phyloP scores from a whole-genome alignment of 2,113 vertebrate genomes.

The Chamaea fasciata region DNA sequence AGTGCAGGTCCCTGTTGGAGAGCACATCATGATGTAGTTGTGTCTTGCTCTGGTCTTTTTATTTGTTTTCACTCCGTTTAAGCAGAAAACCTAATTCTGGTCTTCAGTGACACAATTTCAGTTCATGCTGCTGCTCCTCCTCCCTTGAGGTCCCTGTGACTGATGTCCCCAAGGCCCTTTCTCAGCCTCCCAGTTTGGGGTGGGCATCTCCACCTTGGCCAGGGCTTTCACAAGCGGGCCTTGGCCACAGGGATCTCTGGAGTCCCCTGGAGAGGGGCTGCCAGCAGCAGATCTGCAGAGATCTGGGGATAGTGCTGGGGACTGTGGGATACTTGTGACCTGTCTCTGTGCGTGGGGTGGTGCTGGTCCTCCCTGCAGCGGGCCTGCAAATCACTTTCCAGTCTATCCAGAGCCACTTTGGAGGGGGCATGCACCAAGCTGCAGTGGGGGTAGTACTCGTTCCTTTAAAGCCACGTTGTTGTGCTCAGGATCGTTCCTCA shows the following conservation, averaged over 20 bases:
- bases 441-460: background rate
- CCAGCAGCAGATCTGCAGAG: background rate
- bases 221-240: background rate
- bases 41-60: background rate
- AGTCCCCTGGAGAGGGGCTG: background rate
- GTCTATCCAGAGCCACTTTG: rapidly evolving
- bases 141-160: background rate
- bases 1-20: rapidly evolving
- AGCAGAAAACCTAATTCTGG: background rate
- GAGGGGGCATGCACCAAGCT: background rate
- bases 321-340: background rate
- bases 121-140: background rate
- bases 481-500: background rate
- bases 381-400: rapidly evolving
- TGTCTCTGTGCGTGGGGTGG: background rate
- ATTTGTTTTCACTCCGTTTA: background rate
- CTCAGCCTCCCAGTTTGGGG: no score
- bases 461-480: background rate
- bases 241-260: background rate
- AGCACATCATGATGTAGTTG: no score
- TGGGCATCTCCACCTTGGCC: background rate
- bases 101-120: background rate
- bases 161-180: background rate
- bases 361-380: background rate
- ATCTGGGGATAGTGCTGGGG: background rate